Percentiles rank a stretch among this genome's conserved stretches.
Conservation (phyloP, 2,113 vertebrate species). For the Panurus biarmicus region DNA sequence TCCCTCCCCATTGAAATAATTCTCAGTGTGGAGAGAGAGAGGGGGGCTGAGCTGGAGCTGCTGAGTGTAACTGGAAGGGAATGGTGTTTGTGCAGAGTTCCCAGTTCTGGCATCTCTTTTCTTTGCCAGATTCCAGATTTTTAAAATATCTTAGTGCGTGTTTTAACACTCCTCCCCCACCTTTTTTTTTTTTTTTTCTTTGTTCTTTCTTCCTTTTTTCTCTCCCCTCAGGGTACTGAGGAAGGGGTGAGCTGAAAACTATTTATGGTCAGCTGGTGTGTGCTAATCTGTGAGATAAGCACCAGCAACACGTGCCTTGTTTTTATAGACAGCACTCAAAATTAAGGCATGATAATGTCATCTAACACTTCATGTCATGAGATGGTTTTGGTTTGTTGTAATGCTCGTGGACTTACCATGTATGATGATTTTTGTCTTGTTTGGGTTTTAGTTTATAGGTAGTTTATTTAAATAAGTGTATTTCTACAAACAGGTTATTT, state of each 20-base stretch:
- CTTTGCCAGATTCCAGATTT: neutral
- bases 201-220: neutral
- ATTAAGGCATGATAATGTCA: neutral
- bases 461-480: neutral
- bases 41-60: neutral
- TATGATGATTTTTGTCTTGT: neutral
- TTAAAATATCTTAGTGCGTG: neutral
- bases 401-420: neutral
- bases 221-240: neutral
- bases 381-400: neutral
- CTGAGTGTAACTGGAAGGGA: neutral
- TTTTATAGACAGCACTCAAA: conserved; percentile 7
- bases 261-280: neutral
- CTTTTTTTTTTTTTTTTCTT: neutral
- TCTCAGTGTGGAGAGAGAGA: neutral
- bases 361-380: neutral
- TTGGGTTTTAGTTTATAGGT: neutral
- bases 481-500: neutral
- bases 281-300: conserved; percentile 25
- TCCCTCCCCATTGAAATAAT: neutral
- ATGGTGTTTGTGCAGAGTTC: neutral
- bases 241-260: neutral
- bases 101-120: neutral
- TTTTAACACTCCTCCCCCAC: neutral
- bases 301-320: neutral